Percentiles rank a stretch among this genome's conserved stretches.
Evolutionary conservation across 2,113 vertebrate species (phyloP).

Genomic region (Corythornis madagascariensis): DNA sequence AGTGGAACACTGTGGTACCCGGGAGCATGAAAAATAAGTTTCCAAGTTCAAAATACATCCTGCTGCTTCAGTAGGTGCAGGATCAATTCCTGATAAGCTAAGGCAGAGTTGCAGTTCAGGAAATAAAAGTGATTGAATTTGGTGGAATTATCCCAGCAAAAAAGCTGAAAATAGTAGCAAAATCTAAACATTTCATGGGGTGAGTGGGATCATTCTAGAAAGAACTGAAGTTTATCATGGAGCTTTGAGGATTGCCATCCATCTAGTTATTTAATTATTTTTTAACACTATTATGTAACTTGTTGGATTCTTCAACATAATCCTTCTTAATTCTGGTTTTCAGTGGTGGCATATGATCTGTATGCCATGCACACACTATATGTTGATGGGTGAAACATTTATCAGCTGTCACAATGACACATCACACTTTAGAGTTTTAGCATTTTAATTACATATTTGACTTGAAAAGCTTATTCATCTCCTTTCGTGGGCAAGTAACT

Average conservation of each 20-base stretch:
- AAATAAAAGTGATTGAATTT: neutral
- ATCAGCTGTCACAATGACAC: neutral
- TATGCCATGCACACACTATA: neutral
- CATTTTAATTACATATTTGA: neutral
- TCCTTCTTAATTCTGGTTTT: neutral
- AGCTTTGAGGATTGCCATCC: neutral
- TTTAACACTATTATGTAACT: neutral
- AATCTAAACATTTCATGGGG: neutral
- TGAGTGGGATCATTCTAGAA: neutral
- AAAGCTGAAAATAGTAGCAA: neutral
- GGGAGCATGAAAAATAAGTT: neutral
- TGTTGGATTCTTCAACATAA: neutral
- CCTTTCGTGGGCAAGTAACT: neutral
- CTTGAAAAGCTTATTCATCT: neutral
- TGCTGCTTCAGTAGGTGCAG: rapidly evolving
- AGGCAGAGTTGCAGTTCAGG: neutral
- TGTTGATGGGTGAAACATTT: neutral
- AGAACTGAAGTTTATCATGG: neutral
- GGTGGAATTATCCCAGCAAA: neutral
- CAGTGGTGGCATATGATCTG: neutral
- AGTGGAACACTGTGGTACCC: neutral
- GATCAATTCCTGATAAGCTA: too few species aligned
- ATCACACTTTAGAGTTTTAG: neutral
- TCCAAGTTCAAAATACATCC: neutral
- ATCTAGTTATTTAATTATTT: neutral